phyloP scores from a whole-genome alignment of 2,113 vertebrate genomes.

The Prinia subflava region DNA sequence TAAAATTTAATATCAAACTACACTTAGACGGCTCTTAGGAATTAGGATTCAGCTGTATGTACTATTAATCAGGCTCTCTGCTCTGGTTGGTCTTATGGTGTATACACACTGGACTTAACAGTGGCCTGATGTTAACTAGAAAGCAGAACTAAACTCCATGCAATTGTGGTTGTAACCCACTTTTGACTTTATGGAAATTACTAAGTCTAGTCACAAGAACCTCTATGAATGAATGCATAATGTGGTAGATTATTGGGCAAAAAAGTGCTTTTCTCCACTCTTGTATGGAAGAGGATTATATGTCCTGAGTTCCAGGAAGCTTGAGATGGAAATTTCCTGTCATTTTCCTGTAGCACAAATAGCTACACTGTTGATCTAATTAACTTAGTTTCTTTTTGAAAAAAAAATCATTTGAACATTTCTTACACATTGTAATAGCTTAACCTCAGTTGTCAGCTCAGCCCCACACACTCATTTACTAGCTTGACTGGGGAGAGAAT shows the following conservation, averaged over 20 bases:
- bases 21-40: background rate
- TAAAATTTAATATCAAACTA: background rate
- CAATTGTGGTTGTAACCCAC: background rate
- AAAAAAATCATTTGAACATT: background rate
- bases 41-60: background rate
- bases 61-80: background rate
- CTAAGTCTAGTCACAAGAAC: background rate
- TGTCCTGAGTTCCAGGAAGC: background rate
- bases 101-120: background rate
- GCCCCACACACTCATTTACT: background rate
- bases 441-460: background rate
- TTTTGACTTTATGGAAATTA: background rate
- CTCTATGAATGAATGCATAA: background rate
- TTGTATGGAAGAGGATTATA: background rate
- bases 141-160: background rate
- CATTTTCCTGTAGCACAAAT: background rate
- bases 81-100: background rate
- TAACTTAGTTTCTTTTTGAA: background rate
- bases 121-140: background rate
- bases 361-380: background rate
- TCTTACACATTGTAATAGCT: background rate
- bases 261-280: background rate
- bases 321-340: background rate
- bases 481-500: background rate
- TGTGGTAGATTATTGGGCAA: background rate